Percentiles rank a stretch among this genome's conserved stretches.
These are phyloP conservation scores for Acrocyrtus sp. DNA, from an alignment of 2,888 invertebrate species.

Conservation along the genomic window DNA sequence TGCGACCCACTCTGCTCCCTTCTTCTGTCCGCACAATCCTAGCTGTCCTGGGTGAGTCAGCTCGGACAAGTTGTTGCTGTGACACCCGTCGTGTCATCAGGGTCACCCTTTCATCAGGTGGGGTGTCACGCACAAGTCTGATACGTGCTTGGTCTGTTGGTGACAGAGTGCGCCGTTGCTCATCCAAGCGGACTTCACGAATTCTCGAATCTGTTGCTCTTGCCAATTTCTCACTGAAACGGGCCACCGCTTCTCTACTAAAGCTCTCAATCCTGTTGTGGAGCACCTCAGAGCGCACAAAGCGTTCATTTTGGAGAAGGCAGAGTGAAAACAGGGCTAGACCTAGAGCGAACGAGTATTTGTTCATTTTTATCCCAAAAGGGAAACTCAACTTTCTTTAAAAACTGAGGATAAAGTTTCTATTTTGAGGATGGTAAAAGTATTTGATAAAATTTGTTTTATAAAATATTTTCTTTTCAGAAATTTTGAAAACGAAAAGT, in stretches of 20 bases:
- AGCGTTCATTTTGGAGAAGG: constrained; percentile 42
- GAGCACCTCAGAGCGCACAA: constrained; percentile 51
- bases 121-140: constrained; percentile 18
- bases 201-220: constrained; percentile 4
- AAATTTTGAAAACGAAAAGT: no score
- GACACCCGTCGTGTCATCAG: constrained; percentile 16
- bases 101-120: constrained; percentile 39
- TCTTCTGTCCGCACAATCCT: constrained; percentile 5
- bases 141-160: constrained; percentile 9
- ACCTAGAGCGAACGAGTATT: constrained; percentile 31
- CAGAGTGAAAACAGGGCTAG: constrained; percentile 48
- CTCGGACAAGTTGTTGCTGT: constrained; percentile 23
- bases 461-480: no score
- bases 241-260: constrained; percentile 11
- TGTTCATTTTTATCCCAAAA: constrained; percentile 51
- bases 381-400: not conserved
- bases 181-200: constrained; percentile 26
- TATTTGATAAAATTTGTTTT: no score
- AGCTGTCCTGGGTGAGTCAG: constrained; percentile 12
- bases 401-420: no score
- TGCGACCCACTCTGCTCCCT: not conserved
- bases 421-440: no score
- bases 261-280: constrained; percentile 6
- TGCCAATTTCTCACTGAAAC: constrained; percentile 1
- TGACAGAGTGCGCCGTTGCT: constrained; percentile 6